Evolutionary conservation across 1,140 invertebrate genomes (phyloP).

Genomic region (Lordiphosa stackelbergi): DNA sequence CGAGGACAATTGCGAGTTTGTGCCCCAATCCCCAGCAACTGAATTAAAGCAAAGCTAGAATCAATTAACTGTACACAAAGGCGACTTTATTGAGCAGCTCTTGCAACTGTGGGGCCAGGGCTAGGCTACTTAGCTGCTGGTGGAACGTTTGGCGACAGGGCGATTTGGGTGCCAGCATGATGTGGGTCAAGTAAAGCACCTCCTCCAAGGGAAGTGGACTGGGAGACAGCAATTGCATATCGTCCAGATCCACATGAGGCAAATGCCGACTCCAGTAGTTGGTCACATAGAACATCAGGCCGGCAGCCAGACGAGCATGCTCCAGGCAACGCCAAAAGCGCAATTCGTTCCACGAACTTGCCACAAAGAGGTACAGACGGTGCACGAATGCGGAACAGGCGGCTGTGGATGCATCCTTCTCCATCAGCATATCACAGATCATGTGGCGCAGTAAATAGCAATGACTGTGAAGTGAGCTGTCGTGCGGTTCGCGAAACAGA

Average conservation of each 20-base stretch:
- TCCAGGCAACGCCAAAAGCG: slow-evolving; percentile 37
- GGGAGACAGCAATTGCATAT: slow-evolving; percentile 16
- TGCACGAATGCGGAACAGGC: slow-evolving; percentile 38
- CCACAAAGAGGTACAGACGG: slow-evolving; percentile 33
- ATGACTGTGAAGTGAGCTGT: slow-evolving; percentile 34
- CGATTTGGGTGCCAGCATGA: slow-evolving; percentile 38
- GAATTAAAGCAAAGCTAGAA: slow-evolving; percentile 34
- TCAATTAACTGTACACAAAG: slow-evolving; percentile 54
- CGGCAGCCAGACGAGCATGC: slow-evolving; percentile 27
- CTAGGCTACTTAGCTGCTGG: slow-evolving; percentile 8
- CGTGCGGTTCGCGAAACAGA: slow-evolving; percentile 38
- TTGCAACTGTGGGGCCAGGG: slow-evolving; percentile 6
- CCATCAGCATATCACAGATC: slow-evolving; percentile 46
- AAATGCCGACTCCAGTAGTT: slow-evolving; percentile 39
- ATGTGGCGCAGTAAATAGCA: slow-evolving; percentile 49
- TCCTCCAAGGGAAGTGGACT: slow-evolving; percentile 29
- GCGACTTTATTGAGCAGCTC: slow-evolving; percentile 63
- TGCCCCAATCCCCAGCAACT: slow-evolving; percentile 22
- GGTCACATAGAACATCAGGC: slow-evolving; percentile 27
- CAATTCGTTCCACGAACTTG: slow-evolving; percentile 18
- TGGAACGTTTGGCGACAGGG: slow-evolving; percentile 39
- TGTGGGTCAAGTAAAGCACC: slow-evolving; percentile 37
- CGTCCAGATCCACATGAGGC: slow-evolving; percentile 37
- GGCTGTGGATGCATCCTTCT: slow-evolving; percentile 3
- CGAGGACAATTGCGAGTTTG: slow-evolving; percentile 42